A percentile compares a stretch with the other conserved stretches of the same genome.
phyloP scores from a whole-genome alignment of 1,140 invertebrate genomes.

The Neuroterus valhalla region DNA sequence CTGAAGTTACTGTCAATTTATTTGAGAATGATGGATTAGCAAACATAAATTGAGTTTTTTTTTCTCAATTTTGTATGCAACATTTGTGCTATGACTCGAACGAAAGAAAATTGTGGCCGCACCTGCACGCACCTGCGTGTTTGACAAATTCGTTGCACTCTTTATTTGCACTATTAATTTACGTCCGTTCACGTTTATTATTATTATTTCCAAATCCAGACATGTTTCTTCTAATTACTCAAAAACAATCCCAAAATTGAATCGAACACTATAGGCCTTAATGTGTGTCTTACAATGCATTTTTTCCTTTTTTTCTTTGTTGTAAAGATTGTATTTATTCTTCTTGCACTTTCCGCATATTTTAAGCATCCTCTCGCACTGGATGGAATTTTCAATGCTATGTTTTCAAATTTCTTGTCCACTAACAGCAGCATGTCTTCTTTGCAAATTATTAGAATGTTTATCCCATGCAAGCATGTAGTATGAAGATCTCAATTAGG shows the following conservation, averaged over 20 bases:
- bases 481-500: not conserved
- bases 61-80: not conserved
- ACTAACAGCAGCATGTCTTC: constrained; percentile 1
- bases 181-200: too few species aligned
- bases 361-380: not conserved
- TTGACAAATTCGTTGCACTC: not conserved
- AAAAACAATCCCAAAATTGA: constrained; percentile 2
- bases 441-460: not conserved
- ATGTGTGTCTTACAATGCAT: too few species aligned
- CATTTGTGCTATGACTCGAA: not conserved
- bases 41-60: not conserved
- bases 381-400: not conserved
- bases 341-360: not conserved
- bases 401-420: not conserved
- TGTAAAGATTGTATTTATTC: not conserved
- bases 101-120: constrained; percentile 27
- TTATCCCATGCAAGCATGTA: not conserved
- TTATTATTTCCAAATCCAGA: too few species aligned
- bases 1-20: not conserved
- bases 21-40: not conserved
- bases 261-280: not conserved
- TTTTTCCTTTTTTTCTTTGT: not conserved
- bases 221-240: not conserved
- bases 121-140: constrained; percentile 20
- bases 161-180: not conserved